phyloP scores from a whole-genome alignment of 1,140 invertebrate genomes.

The Aleiodes sp. region DNA sequence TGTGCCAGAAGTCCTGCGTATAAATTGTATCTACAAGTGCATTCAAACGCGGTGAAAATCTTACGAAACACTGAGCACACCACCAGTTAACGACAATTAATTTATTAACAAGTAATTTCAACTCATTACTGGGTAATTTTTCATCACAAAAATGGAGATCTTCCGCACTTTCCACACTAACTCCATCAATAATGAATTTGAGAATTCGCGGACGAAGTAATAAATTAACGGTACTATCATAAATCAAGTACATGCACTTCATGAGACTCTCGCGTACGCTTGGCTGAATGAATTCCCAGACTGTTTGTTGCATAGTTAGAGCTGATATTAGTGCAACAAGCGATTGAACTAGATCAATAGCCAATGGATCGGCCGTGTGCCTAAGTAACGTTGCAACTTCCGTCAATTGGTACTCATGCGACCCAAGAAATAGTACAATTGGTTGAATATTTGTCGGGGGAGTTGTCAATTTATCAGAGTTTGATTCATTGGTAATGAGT shows the following conservation, averaged over 20 bases:
- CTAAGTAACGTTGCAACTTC: constrained; percentile 58
- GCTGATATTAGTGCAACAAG: constrained; percentile 59
- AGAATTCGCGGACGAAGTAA: constrained; percentile 60
- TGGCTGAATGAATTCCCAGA: constrained; percentile 57
- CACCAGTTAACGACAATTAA: constrained; percentile 62
- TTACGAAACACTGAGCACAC: constrained; percentile 59
- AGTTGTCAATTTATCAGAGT: constrained; percentile 4
- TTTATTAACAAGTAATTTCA: constrained; percentile 60
- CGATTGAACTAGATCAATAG: constrained; percentile 62
- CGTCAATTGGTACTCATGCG: constrained; percentile 59
- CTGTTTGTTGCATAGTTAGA: constrained; percentile 49
- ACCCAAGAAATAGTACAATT: constrained; percentile 54
- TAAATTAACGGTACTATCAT: constrained; percentile 63
- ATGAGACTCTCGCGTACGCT: constrained; percentile 58
- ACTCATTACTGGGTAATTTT: constrained; percentile 55
- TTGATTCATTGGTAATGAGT: constrained; percentile 47
- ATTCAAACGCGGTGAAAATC: constrained; percentile 59
- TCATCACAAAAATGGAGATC: constrained; percentile 62
- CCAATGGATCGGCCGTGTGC: constrained; percentile 59
- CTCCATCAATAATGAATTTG: constrained; percentile 65
- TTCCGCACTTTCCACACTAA: constrained; percentile 62
- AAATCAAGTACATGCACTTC: constrained; percentile 62
- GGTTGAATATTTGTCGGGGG: constrained; percentile 46
- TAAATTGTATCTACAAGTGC: constrained; percentile 62
- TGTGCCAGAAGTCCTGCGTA: constrained; percentile 62